Evolutionary conservation across 2,113 vertebrate species (phyloP).

Genomic region (Aspiorhynchus laticeps): DNA sequence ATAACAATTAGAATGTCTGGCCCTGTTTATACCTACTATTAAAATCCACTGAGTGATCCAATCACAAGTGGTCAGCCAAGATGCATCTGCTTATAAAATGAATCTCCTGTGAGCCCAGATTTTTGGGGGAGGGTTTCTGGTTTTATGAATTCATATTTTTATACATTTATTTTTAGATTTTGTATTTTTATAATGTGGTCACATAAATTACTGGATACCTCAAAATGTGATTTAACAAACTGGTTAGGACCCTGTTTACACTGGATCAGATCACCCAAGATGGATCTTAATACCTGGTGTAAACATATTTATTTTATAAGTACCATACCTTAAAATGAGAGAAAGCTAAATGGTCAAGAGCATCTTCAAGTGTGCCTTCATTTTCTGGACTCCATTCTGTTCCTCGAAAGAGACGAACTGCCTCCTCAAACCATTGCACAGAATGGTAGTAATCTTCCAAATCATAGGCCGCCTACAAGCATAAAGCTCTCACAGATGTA

Average conservation of each 20-base stretch:
- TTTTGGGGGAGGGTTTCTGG: not conserved
- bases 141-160: not conserved
- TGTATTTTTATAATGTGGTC: no score
- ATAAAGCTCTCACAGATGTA: slow-evolving; percentile 2
- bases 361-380: slow-evolving; percentile 84
- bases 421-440: slow-evolving; percentile 89
- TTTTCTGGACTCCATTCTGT: slow-evolving; percentile 84
- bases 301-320: not conserved
- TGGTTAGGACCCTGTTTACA: not conserved
- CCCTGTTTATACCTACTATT: not conserved
- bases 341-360: slow-evolving; percentile 91
- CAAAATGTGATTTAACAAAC: not conserved
- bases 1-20: not conserved
- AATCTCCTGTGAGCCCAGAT: not conserved
- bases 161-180: no score
- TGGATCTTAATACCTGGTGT: not conserved
- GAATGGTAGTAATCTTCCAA: slow-evolving; percentile 90
- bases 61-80: not conserved
- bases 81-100: not conserved
- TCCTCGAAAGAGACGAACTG: slow-evolving; percentile 83
- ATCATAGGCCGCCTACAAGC: slow-evolving; percentile 88
- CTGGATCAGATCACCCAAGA: not conserved
- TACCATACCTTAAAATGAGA: slow-evolving; percentile 85
- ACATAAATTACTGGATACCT: not conserved
- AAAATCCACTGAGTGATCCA: not conserved